Evolutionary conservation across 2,888 invertebrate genomes (phyloP).

Genomic region (Blomia tropicalis): DNA sequence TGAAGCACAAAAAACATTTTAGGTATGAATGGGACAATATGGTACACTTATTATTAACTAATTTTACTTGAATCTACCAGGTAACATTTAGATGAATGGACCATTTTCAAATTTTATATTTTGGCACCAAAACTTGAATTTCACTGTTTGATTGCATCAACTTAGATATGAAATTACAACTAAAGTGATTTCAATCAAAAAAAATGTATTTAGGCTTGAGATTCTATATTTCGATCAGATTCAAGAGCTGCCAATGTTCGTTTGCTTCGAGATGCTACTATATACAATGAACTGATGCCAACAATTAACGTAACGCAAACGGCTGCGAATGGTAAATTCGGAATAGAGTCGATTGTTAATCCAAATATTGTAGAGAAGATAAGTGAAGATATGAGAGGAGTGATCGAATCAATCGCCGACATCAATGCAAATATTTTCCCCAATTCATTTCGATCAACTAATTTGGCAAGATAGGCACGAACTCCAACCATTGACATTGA

Average conservation of each 20-base stretch:
- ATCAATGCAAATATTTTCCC: constrained; percentile 8
- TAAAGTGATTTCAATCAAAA: no score
- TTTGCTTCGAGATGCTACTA: neutral
- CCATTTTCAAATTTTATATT: no score
- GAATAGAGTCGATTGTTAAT: constrained; percentile 9
- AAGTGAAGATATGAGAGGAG: neutral
- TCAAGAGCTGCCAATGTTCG: neutral
- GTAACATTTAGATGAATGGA: no score
- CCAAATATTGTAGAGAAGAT: constrained; percentile 7
- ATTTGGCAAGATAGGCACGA: constrained; percentile 11
- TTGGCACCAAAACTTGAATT: no score
- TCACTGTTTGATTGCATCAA: no score
- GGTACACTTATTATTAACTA: no score
- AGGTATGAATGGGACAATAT: no score
- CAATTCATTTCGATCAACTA: constrained; percentile 11
- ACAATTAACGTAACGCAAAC: neutral
- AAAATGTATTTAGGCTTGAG: no score
- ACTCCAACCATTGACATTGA: constrained; percentile 4
- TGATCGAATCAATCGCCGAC: neutral
- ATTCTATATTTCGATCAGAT: neutral
- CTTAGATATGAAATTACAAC: no score
- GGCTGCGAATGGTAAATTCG: constrained; percentile 1
- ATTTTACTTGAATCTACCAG: no score
- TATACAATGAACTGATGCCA: neutral
- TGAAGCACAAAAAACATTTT: no score